Base-by-base conservation (phyloP, 2,888 invertebrate species). In the Nymphalis polychloros region DNA sequence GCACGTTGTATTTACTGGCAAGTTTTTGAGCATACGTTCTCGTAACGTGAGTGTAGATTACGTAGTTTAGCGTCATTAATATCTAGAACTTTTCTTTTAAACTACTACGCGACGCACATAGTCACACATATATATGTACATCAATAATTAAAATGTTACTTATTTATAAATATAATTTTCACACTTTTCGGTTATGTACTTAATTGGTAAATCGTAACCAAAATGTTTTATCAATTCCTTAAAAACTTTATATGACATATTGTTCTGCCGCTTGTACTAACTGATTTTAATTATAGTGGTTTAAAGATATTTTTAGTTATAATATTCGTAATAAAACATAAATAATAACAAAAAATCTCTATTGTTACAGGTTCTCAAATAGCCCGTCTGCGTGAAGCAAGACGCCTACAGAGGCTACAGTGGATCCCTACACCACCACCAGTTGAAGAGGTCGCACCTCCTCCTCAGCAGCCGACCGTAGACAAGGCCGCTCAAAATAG, bases 401-500 rank as follows among this genome's bases (percentile, higher is more conserved):
- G 92, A 59, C 89, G 92, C 50, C 70, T 86, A 1, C 86, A 89
- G 72, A 80, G 90, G 64, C 72, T 87, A 31, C 88, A 87, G 59
- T 78, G 82, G 65, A 59, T 81, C 48, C 61, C 84, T 3, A 66
- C 85, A 19, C 83, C 87, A 4, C 59, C 66, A 7, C 55, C 73
- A 0, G 49, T 78, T 8, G 73, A 75, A 2, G 78, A 74, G 31
- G 82, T 81, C 10, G 78, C 79, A 8, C 66, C 78, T 23, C 71
- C 71, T 31, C 72, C 77, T 0, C 68, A 75, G 0, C 68, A 10
- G 55, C 72, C 47, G 63, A 35, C 59, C 17, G 81, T 84, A 13
- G 82, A 89, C 75, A 89, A 89, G 64, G 72, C 65, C 0, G 81
- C 81, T 53, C 90, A 90, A 69, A 89, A 85, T 74, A 89, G 90